Evolutionary conservation across 2,113 vertebrate species (phyloP).

Genomic region (Leptodactylus fuscus): DNA sequence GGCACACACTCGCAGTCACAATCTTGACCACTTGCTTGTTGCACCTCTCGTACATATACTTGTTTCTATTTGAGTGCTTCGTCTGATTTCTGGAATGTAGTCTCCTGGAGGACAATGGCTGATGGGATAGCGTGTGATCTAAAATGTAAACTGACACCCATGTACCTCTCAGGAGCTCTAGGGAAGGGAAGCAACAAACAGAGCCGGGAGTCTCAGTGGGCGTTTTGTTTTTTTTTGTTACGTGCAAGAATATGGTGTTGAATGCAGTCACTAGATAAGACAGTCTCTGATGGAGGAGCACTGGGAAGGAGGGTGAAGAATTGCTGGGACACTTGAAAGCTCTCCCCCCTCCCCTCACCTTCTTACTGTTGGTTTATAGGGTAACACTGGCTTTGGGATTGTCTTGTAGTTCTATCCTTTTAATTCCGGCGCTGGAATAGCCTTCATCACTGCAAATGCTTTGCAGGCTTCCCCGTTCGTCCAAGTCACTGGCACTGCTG

Average conservation of each 20-base stretch:
- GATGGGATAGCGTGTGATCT: constrained; percentile 54
- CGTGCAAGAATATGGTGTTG: constrained; percentile 68
- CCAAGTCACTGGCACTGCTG: constrained; percentile 92
- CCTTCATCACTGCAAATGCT: constrained; percentile 94
- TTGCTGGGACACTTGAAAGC: not conserved
- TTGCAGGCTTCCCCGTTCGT: constrained; percentile 88
- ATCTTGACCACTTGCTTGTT: constrained; percentile 14
- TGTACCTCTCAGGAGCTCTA: constrained; percentile 59
- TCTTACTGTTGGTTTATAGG: constrained; percentile 74
- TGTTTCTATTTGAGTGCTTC: constrained; percentile 47
- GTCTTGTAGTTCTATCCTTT: constrained; percentile 78
- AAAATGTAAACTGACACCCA: constrained; percentile 62
- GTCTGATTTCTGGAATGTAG: constrained; percentile 49
- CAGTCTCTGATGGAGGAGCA: constrained; percentile 48
- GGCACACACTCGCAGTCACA: constrained; percentile 5
- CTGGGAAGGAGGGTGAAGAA: constrained; percentile 41
- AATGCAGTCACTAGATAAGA: constrained; percentile 49
- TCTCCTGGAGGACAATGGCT: constrained; percentile 29
- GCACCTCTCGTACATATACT: constrained; percentile 42
- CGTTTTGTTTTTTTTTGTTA: not conserved
- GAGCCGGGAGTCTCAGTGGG: constrained; percentile 46
- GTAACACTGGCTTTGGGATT: constrained; percentile 73
- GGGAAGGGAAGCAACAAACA: constrained; percentile 63
- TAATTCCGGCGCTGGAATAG: constrained; percentile 86
- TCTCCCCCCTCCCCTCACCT: constrained; percentile 52